Conservation (phyloP, 1,140 invertebrate species). For the Papilio dardanus region DNA sequence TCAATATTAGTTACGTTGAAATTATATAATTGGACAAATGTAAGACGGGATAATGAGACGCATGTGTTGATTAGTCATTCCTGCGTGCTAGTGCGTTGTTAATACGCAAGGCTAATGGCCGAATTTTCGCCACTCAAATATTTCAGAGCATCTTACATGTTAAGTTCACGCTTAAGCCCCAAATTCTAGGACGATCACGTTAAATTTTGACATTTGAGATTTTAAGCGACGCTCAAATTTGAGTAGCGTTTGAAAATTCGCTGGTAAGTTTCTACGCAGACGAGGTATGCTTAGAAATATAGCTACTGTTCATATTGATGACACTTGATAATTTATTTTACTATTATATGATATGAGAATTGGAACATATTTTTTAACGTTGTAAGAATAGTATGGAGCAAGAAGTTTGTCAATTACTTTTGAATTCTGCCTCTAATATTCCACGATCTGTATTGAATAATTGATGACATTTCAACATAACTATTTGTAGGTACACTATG, state of each 20-base stretch:
- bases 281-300: not conserved
- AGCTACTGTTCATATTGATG: not conserved
- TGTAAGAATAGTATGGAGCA: too few species aligned
- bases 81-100: not conserved
- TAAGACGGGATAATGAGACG: conserved; percentile 25
- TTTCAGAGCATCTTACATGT: too few species aligned
- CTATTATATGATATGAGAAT: not conserved
- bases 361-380: too few species aligned
- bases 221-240: too few species aligned
- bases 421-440: not conserved
- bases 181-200: too few species aligned
- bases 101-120: too few species aligned
- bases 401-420: not conserved
- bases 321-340: not conserved
- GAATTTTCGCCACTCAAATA: too few species aligned
- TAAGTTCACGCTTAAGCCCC: too few species aligned
- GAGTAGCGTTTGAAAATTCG: too few species aligned
- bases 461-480: not conserved
- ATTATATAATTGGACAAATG: conserved; percentile 43
- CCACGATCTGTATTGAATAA: not conserved
- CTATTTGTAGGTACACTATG: not conserved
- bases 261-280: too few species aligned
- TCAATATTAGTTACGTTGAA: conserved; percentile 26
- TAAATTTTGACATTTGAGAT: too few species aligned
- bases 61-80: too few species aligned